A percentile compares a stretch with the other conserved stretches of the same genome.
Conservation (phyloP, 2,888 invertebrate species). For the Megalurothrips usitatus region DNA sequence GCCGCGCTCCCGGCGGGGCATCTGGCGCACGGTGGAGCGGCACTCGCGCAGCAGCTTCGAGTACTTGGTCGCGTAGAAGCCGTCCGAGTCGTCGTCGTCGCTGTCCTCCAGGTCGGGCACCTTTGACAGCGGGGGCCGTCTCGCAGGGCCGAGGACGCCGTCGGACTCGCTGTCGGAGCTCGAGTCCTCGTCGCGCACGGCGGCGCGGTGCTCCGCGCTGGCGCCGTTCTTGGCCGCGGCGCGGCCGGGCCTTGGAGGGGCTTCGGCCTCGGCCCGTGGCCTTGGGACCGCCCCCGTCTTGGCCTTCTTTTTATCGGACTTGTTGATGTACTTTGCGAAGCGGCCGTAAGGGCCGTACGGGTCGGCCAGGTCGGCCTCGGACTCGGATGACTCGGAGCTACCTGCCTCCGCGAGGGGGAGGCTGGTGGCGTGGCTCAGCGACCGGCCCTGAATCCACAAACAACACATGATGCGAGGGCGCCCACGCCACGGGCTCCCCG, state of each 20-base stretch:
- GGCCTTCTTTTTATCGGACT: background rate
- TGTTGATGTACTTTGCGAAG: slow-evolving; percentile 14
- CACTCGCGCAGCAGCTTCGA: slow-evolving; percentile 6
- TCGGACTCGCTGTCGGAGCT: background rate
- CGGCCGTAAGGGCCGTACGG: slow-evolving; percentile 1
- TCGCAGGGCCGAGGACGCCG: background rate
- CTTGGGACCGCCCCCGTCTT: background rate
- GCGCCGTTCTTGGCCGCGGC: background rate
- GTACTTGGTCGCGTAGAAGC: slow-evolving; percentile 17
- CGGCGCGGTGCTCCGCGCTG: background rate
- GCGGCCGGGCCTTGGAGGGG: background rate
- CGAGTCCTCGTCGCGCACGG: background rate
- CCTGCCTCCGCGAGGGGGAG: background rate
- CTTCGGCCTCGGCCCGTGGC: background rate
- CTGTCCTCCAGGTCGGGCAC: background rate
- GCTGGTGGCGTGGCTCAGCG: background rate
- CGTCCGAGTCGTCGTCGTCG: background rate
- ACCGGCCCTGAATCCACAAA: background rate
- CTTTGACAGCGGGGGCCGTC: background rate
- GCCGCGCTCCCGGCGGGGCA: background rate
- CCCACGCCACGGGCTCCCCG: no score
- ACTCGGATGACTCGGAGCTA: background rate
- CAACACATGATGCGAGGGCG: background rate
- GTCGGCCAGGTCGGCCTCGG: slow-evolving; percentile 17
- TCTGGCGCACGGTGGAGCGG: background rate